Evolutionary conservation across 2,113 vertebrate species (phyloP), one percentile per base, ranked within the genome.

Genomic region (Podiceps cristatus): DNA sequence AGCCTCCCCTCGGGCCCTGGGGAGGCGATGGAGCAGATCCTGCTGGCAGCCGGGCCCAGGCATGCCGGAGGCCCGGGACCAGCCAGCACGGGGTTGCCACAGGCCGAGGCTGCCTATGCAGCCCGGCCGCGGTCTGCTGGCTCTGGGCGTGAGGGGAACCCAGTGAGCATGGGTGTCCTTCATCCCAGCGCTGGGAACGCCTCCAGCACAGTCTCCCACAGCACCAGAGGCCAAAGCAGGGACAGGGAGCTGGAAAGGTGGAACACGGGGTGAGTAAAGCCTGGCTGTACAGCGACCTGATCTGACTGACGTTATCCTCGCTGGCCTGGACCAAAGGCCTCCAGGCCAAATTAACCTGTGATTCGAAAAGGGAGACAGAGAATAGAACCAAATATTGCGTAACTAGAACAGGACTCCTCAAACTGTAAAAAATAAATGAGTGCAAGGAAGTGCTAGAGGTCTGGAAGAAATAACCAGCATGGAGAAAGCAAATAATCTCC

Each of bases 1-100:
- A 40, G 62, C 22, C 4, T 23, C 27, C 16, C 8, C 40, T 11
- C 14, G 1, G 35, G 11, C 6, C 22, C 35, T 2, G 0, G 22
- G 2, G 18, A 5, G 9, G 28, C 5, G 67, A 10, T 9, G 20
- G 68, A 49, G n/a, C 17, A 35, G 44, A 18, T 4, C 35, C 22
- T 8, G 20, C 44, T 3, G 4, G 23, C 55, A 49, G 55, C 42
- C 55, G 14, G 66, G n/a, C n/a, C 19, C 1, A 3, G n/a, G 44
- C 0, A 2, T 11, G 18, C 2, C 3, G 6, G 27, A 33, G 47
- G 20, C 19, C 3, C 33, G 47, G 47, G 59, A 25, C 19, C 37
- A 37, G 37, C 59, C 44, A 25, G 33, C 14, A 3, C 1, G 0
- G 66, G 7, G 7, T 11, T 11, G 4, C 23, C 11, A 6, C 8